These are phyloP conservation scores for Cryptoprocta ferox DNA, from an alignment of 2,797 vertebrate genomes.

Conservation along the genomic window DNA sequence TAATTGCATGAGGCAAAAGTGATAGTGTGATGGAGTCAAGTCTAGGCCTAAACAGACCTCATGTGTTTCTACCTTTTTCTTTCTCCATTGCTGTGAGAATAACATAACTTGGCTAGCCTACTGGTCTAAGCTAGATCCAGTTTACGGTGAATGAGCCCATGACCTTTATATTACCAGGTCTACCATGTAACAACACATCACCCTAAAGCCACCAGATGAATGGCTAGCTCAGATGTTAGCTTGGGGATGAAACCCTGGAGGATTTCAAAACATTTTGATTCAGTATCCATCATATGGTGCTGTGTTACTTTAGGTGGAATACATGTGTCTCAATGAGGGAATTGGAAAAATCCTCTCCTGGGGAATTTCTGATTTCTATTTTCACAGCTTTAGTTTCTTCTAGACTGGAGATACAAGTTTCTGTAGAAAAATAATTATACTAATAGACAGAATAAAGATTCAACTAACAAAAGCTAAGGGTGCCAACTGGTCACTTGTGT, in stretches of 20 bases:
- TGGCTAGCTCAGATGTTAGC: not conserved
- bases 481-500: not conserved
- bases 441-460: not conserved
- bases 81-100: not conserved
- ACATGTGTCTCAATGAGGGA: not conserved
- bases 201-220: not conserved
- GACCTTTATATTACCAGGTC: not conserved
- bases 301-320: not conserved
- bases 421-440: no score
- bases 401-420: not conserved
- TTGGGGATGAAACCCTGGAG: not conserved
- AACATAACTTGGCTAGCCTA: no score
- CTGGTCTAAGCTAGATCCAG: not conserved
- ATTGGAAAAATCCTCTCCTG: not conserved
- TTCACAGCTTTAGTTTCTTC: not conserved
- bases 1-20: not conserved
- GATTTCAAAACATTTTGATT: not conserved
- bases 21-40: not conserved
- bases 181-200: not conserved
- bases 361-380: not conserved
- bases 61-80: not conserved
- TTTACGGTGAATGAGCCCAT: not conserved
- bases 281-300: not conserved
- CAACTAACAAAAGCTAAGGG: not conserved
- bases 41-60: not conserved